phyloP scores from a whole-genome alignment of 1,140 invertebrate species.

The Stegodyphus mimosarum region DNA sequence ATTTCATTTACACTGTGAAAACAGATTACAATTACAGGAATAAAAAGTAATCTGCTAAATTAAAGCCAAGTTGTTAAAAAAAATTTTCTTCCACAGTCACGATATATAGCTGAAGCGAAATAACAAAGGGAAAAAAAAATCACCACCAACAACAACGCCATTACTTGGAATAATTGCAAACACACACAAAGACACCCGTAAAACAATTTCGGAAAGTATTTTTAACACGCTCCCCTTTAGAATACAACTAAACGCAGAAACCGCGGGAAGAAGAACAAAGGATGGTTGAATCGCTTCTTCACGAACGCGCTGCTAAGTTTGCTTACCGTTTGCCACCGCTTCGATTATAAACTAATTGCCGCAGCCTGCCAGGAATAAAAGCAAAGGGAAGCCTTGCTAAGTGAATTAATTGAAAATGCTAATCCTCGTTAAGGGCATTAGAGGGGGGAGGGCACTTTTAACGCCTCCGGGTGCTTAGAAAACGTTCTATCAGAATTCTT shows the following conservation, averaged over 20 bases:
- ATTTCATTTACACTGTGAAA: too few relatives aligned
- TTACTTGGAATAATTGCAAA: too few relatives aligned
- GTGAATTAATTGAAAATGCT: constrained; percentile 36
- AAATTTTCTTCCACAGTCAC: too few relatives aligned
- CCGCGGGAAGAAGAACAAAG: background rate
- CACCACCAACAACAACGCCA: too few relatives aligned
- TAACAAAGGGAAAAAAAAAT: too few relatives aligned
- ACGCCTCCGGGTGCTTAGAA: constrained; percentile 1
- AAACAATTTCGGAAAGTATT: too few relatives aligned
- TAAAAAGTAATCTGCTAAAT: too few relatives aligned
- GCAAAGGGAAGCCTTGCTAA: constrained; percentile 1
- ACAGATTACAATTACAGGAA: too few relatives aligned
- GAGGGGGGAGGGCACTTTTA: background rate
- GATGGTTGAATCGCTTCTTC: background rate
- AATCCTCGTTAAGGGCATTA: constrained; percentile 30
- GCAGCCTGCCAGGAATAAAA: constrained; percentile 54
- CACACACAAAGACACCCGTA: too few relatives aligned
- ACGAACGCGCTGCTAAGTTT: background rate
- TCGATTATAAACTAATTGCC: constrained; percentile 23
- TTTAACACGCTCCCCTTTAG: too few relatives aligned
- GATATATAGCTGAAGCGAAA: too few relatives aligned
- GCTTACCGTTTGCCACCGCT: constrained; percentile 6
- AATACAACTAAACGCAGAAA: background rate
- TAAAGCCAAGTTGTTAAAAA: too few relatives aligned
- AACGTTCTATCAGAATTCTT: background rate